Percentiles rank a stretch among this genome's conserved stretches.
Conservation (phyloP, 2,113 vertebrate genomes). For the Tiliqua scincoides region DNA sequence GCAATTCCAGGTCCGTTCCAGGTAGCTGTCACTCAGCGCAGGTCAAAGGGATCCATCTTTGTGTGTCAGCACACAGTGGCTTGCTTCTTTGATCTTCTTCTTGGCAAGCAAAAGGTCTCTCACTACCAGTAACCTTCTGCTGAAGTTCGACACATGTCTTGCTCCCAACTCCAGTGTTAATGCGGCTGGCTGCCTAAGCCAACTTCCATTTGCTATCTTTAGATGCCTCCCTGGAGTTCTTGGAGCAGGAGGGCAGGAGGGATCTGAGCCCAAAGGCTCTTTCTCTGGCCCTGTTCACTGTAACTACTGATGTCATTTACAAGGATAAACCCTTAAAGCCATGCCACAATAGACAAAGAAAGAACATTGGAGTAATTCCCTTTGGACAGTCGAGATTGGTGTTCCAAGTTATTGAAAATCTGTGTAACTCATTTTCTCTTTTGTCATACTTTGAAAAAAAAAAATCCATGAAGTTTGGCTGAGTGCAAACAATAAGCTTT, state of each 20-base stretch:
- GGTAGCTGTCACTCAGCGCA: not conserved
- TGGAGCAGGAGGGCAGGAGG: constrained; percentile 71
- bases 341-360: constrained; percentile 68
- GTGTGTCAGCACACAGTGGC: constrained; percentile 56
- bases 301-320: constrained; percentile 76
- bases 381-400: constrained; percentile 69
- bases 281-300: constrained; percentile 74
- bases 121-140: constrained; percentile 78
- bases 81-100: constrained; percentile 58
- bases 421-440: constrained; percentile 79
- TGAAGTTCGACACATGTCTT: constrained; percentile 45
- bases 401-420: constrained; percentile 80
- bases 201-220: constrained; percentile 67
- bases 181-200: constrained; percentile 48
- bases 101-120: constrained; percentile 73
- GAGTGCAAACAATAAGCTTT: constrained; percentile 84
- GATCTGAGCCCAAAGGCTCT: constrained; percentile 66
- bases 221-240: constrained; percentile 72
- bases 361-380: constrained; percentile 65
- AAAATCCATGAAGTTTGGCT: constrained; percentile 79
- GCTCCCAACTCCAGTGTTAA: constrained; percentile 31
- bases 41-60: not conserved
- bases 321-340: constrained; percentile 76
- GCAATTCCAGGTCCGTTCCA: not conserved
- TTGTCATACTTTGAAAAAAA: constrained; percentile 82